Base-by-base conservation (phyloP, 2,797 vertebrate genomes). In the Coranthus polyacanthus region DNA sequence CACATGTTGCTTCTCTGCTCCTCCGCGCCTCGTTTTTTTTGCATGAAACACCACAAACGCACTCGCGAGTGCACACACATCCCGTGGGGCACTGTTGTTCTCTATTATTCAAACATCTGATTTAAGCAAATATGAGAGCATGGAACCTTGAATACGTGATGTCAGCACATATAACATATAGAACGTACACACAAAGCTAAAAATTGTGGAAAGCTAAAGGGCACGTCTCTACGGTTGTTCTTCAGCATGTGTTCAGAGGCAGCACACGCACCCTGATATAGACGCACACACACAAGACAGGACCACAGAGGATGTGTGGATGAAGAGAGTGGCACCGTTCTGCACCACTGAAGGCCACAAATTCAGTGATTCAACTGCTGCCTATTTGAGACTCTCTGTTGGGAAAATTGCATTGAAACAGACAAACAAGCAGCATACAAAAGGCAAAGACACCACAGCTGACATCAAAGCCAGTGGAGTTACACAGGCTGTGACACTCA, bases 381-480 rank as follows among this genome's bases (percentile, higher is more conserved):
- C 66, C 56, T 54, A 51, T 53, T 77, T 57, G 38, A 58, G 54
- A 78, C 71, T 77, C 62, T 68, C 62, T 68, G 72, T 11, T 21
- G 59, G 57, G 66, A 45, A 64, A 57, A 29, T 18, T 42, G 58
- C 26, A 57, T 12, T 24, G 32, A 72, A 60, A 79, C 60, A 63
- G 56, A 57, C 47, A 54, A 38, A 66, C 61, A 75, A 45, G 58
- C 18, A 18, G 32, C n/a, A 16, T 9, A 68, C 53, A 83, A 71
- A n/a, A 74, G 44, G 61, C 55, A 43, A 65, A 68, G 69, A 57
- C 46, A 10, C 63, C 54, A 68, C 43, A 50, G 44, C 63, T 71
- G 51, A 51, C 75, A 84, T 86, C 79, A 90, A 78, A 86, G 83
- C 49, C 51, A 67, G 45, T 39, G 69, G n/a, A 82, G 72, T 71